Conservation (phyloP, 1,140 invertebrate species). For the Phenacoccus solenopsis region DNA sequence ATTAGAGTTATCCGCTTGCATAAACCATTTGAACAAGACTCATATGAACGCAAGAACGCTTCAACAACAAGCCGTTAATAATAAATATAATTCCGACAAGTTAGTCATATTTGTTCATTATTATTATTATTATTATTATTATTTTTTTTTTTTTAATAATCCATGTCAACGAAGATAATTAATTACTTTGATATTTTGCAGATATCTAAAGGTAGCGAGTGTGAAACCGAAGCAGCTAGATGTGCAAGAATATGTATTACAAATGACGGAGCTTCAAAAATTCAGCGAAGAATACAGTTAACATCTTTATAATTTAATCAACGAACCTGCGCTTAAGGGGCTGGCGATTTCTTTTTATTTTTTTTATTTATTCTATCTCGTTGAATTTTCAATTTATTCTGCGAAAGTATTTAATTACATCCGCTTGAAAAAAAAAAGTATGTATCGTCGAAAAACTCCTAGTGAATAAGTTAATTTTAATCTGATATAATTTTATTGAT, state of each 20-base stretch:
- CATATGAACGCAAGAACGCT: slow-evolving; percentile 49
- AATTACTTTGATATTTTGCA: not conserved
- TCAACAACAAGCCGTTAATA: slow-evolving; percentile 66
- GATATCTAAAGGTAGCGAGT: not conserved
- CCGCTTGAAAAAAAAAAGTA: no score
- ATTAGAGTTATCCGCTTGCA: slow-evolving; percentile 50
- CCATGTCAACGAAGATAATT: no score
- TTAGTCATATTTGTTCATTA: slow-evolving; percentile 10
- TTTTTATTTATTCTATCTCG: no score
- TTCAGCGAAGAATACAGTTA: not conserved
- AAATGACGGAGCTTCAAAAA: not conserved
- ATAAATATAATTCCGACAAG: slow-evolving; percentile 59
- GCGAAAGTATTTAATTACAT: no score
- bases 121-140: not conserved
- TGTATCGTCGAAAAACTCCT: no score
- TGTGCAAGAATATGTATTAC: not conserved
- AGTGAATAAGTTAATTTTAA: no score
- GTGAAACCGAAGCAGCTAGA: not conserved
- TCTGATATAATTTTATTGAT: no score
- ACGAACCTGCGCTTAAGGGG: not conserved
- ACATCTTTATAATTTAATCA: not conserved
- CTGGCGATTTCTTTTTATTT: not conserved
- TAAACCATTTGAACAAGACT: slow-evolving; percentile 51
- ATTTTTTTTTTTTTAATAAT: no score
- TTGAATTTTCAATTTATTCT: no score